A percentile compares a stretch with the other conserved stretches of the same genome.
These are phyloP conservation scores for Bombus fervidus DNA, from an alignment of 1,140 invertebrate genomes.

Conservation along the genomic window DNA sequence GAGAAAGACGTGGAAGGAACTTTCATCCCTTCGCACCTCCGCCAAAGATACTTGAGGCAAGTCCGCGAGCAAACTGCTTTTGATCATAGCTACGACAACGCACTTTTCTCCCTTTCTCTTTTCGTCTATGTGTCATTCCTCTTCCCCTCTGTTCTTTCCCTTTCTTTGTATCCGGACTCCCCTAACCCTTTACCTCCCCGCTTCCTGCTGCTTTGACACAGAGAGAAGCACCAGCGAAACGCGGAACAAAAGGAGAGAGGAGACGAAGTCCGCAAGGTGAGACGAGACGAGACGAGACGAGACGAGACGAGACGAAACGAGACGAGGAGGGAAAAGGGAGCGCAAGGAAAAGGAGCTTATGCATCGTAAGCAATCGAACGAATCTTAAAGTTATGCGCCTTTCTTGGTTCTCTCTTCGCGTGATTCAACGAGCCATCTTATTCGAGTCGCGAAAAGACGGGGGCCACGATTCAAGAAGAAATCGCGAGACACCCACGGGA, in stretches of 20 bases:
- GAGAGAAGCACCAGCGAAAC: slow-evolving; percentile 17
- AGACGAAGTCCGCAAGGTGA: background rate
- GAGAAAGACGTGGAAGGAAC: slow-evolving; percentile 52
- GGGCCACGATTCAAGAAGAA: background rate
- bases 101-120: slow-evolving; percentile 58
- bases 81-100: slow-evolving; percentile 71
- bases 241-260: slow-evolving; percentile 34
- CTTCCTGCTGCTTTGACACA: slow-evolving; percentile 30
- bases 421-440: background rate
- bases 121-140: slow-evolving; percentile 47
- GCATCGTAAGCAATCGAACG: slow-evolving; percentile 30
- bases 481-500: background rate
- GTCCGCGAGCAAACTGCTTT: slow-evolving; percentile 73
- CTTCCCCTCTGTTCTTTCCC: slow-evolving; percentile 22
- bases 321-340: slow-evolving; percentile 5
- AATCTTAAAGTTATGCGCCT: slow-evolving; percentile 14
- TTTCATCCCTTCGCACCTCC: slow-evolving; percentile 54
- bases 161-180: slow-evolving; percentile 44
- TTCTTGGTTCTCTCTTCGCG: too few species aligned
- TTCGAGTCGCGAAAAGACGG: background rate
- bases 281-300: background rate
- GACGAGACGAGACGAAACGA: slow-evolving; percentile 5
- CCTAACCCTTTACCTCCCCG: slow-evolving; percentile 49
- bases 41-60: slow-evolving; percentile 63
- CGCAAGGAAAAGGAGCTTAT: slow-evolving; percentile 27